Conservation (phyloP, 2,888 invertebrate species). For the Syrista parreyssii region DNA sequence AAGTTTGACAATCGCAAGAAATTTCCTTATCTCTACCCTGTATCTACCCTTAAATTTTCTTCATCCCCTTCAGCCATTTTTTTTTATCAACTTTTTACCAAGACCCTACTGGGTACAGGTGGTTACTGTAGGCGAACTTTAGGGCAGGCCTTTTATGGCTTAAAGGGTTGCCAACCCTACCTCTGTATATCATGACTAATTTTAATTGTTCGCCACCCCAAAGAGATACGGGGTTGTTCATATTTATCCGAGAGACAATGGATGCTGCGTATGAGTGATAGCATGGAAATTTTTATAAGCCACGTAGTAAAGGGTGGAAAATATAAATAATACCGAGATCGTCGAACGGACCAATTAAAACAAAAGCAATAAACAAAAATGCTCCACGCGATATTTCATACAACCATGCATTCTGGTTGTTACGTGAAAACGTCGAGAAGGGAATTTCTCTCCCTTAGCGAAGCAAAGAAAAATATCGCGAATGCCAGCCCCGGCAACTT, state of each 20-base stretch:
- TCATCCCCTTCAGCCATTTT: constrained; percentile 1
- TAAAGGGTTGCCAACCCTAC: constrained; percentile 4
- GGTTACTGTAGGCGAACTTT: constrained; percentile 17
- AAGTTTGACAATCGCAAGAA: constrained; percentile 38
- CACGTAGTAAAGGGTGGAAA: neutral
- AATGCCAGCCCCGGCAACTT: constrained; percentile 28
- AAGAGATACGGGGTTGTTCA: neutral
- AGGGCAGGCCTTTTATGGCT: constrained; percentile 9
- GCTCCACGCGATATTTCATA: neutral
- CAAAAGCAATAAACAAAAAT: neutral
- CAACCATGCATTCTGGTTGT: neutral
- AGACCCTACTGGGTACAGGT: constrained; percentile 28
- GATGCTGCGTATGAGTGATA: neutral
- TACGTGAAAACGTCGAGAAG: neutral
- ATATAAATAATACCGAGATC: neutral
- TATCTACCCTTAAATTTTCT: neutral
- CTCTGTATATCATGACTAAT: constrained; percentile 6
- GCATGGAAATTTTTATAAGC: neutral
- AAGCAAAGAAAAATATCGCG: constrained; percentile 27
- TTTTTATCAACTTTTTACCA: constrained; percentile 1
- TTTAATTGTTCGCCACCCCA: constrained; percentile 18
- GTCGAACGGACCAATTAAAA: neutral
- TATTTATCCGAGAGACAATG: neutral
- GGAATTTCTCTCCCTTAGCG: neutral
- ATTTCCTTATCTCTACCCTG: constrained; percentile 14